Evolutionary conservation across 2,797 vertebrate genomes (phyloP).

Genomic region (Anguilla obscura): DNA sequence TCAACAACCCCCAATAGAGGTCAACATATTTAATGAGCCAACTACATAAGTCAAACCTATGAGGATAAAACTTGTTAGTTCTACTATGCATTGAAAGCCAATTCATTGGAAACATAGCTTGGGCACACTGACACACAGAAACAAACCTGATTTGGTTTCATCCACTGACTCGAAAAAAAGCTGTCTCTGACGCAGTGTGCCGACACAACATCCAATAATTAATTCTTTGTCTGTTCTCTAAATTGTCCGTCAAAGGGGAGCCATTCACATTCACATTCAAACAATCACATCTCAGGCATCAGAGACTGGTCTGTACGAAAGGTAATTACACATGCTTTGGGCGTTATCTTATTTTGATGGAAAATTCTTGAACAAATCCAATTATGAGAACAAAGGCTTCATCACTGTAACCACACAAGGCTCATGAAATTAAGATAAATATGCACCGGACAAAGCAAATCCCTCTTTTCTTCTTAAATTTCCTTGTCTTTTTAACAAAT

Average conservation of each 20-base stretch:
- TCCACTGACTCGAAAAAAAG: neutral
- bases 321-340: neutral
- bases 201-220: neutral
- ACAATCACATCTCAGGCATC: neutral
- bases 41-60: neutral
- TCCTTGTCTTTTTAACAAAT: conserved; percentile 21
- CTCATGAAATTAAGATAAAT: neutral
- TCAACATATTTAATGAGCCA: neutral
- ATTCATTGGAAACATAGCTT: neutral
- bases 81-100: neutral
- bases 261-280: neutral
- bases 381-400: neutral
- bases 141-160: neutral
- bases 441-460: neutral
- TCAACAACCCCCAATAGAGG: neutral
- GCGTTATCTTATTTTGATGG: neutral
- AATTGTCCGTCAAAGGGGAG: neutral
- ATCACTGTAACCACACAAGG: neutral
- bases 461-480: neutral
- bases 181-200: neutral
- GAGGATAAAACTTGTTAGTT: no score
- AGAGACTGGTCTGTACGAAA: neutral
- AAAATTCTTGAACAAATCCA: neutral
- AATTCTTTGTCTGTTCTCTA: neutral
- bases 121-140: neutral